These are phyloP conservation scores for Cryptoblepharus egeriae DNA, from an alignment of 2,797 vertebrate species.

Conservation along the genomic window DNA sequence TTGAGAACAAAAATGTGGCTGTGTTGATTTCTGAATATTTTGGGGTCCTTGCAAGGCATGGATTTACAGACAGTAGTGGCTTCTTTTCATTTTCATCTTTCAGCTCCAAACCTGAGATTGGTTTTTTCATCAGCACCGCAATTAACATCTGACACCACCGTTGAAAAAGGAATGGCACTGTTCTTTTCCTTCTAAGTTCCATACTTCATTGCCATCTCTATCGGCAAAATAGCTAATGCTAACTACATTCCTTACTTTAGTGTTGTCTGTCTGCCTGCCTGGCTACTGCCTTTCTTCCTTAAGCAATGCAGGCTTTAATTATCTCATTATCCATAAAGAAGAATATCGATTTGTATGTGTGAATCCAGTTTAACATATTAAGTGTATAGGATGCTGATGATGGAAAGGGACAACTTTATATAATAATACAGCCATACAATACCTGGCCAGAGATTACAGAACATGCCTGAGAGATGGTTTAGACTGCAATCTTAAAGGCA, in stretches of 20 bases:
- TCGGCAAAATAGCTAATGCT: too few species aligned
- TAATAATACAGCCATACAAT: background rate
- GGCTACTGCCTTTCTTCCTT: background rate
- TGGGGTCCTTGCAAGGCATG: background rate
- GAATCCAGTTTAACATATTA: too few species aligned
- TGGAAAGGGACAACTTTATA: background rate
- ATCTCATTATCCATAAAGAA: background rate
- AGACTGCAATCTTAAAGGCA: too few species aligned
- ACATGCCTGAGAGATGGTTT: too few species aligned
- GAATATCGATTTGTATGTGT: too few species aligned
- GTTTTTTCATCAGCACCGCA: background rate
- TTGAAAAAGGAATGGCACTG: background rate
- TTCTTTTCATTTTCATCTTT: background rate
- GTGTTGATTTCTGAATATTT: background rate
- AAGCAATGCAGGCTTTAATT: background rate
- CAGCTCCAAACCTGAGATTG: background rate
- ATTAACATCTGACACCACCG: background rate
- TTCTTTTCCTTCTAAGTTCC: background rate
- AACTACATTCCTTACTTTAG: background rate
- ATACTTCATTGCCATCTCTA: background rate
- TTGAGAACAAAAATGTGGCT: too few species aligned
- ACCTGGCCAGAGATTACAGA: background rate
- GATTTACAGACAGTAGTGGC: background rate
- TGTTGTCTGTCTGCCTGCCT: background rate
- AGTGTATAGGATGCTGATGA: background rate